phyloP scores from a whole-genome alignment of 1,140 invertebrate species.

The Micrasema longulum region DNA sequence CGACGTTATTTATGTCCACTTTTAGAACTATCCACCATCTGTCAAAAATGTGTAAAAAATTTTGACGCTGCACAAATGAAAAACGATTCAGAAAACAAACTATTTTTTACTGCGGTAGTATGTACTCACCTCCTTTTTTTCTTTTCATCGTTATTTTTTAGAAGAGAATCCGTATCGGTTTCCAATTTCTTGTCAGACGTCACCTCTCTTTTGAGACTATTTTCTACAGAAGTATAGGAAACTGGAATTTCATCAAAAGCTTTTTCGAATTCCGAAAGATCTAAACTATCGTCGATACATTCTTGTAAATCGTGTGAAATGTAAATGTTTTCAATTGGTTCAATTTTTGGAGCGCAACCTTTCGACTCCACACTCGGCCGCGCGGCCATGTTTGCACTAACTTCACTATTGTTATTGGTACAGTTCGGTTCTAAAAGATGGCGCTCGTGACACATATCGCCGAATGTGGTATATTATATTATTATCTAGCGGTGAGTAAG shows the following conservation, averaged over 20 bases:
- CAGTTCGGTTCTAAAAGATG: conserved; percentile 14
- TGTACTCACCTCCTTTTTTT: conserved; percentile 31
- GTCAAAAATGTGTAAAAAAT: conserved; percentile 19
- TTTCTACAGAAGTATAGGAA: conserved; percentile 60
- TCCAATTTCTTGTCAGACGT: conserved; percentile 57
- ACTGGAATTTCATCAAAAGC: conserved; percentile 66
- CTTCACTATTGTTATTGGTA: conserved; percentile 18
- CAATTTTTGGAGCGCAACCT: conserved; percentile 16
- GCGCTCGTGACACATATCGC: conserved; percentile 1
- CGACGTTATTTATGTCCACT: conserved; percentile 38
- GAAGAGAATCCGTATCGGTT: conserved; percentile 35
- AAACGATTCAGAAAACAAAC: background rate
- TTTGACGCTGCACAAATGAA: conserved; percentile 9
- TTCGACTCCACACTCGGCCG: conserved; percentile 34
- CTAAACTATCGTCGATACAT: conserved; percentile 70
- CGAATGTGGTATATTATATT: conserved; percentile 24
- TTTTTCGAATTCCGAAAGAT: conserved; percentile 67
- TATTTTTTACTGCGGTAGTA: no score
- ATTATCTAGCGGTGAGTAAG: background rate
- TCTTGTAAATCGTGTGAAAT: conserved; percentile 69
- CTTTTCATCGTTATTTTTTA: conserved; percentile 38
- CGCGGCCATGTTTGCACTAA: conserved; percentile 46
- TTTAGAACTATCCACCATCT: conserved; percentile 31
- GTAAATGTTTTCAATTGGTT: conserved; percentile 63
- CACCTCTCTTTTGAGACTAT: conserved; percentile 59